A percentile compares a stretch with the other conserved stretches of the same genome.
Conservation (phyloP, 2,113 vertebrate genomes). For the Cyrtonyx montezumae region DNA sequence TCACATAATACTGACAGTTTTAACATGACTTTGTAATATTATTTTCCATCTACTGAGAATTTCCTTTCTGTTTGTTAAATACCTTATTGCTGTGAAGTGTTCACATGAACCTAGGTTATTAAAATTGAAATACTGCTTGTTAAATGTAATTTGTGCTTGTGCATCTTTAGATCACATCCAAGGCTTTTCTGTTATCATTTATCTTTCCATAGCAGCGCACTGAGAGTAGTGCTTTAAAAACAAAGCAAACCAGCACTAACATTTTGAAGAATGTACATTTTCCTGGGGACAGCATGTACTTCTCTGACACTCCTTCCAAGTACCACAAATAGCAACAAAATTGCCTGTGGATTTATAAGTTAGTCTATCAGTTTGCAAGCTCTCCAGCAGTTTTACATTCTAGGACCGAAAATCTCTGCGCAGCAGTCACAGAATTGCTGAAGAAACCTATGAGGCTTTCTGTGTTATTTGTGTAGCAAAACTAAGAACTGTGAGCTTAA, state of each 20-base stretch:
- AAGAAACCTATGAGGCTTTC: neutral
- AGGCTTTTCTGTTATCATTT: neutral
- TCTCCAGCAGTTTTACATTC: neutral
- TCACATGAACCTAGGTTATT: neutral
- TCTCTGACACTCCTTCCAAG: neutral
- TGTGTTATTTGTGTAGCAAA: neutral
- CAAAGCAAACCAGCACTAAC: neutral
- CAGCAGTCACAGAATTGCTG: neutral
- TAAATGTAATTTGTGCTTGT: neutral
- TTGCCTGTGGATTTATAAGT: neutral
- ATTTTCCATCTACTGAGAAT: neutral
- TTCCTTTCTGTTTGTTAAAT: neutral
- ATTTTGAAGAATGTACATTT: neutral
- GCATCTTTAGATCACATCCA: neutral
- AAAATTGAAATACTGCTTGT: neutral
- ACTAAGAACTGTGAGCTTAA: neutral
- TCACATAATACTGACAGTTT: neutral
- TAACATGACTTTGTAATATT: neutral
- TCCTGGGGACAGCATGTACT: neutral
- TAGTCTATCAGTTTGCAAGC: neutral
- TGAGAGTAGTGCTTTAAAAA: neutral
- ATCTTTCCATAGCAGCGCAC: neutral
- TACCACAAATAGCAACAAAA: neutral
- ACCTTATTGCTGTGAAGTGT: neutral
- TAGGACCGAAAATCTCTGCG: neutral